phyloP scores from a whole-genome alignment of 2,797 vertebrate genomes.

The Choloepus didactylus region DNA sequence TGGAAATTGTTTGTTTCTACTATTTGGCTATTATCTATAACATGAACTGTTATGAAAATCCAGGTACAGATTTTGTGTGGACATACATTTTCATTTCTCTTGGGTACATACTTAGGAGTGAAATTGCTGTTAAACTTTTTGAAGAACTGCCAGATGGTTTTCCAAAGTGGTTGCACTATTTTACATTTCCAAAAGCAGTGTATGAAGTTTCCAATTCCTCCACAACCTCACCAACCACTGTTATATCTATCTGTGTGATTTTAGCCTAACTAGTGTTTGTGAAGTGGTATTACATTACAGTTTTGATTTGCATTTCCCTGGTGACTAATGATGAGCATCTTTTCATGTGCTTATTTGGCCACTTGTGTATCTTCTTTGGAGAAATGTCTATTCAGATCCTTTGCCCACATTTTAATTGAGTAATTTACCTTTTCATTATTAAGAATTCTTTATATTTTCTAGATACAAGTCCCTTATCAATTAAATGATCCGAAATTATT shows the following conservation, averaged over 20 bases:
- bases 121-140: neutral
- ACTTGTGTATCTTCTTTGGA: neutral
- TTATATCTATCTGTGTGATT: too few species aligned
- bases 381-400: neutral
- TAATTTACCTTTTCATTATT: neutral
- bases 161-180: neutral
- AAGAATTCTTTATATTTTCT: slow-evolving; percentile 32
- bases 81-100: neutral
- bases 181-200: neutral
- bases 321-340: neutral
- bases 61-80: neutral
- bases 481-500: neutral
- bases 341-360: neutral
- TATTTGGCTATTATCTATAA: neutral
- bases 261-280: neutral
- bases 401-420: neutral
- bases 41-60: neutral
- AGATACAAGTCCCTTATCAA: slow-evolving; percentile 4
- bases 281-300: neutral
- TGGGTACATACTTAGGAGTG: neutral
- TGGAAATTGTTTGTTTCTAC: neutral
- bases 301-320: slow-evolving; percentile 23
- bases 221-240: neutral
- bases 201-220: neutral
- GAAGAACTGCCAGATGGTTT: neutral